Conservation (phyloP, 2,797 vertebrate genomes). For the Momotus momota region DNA sequence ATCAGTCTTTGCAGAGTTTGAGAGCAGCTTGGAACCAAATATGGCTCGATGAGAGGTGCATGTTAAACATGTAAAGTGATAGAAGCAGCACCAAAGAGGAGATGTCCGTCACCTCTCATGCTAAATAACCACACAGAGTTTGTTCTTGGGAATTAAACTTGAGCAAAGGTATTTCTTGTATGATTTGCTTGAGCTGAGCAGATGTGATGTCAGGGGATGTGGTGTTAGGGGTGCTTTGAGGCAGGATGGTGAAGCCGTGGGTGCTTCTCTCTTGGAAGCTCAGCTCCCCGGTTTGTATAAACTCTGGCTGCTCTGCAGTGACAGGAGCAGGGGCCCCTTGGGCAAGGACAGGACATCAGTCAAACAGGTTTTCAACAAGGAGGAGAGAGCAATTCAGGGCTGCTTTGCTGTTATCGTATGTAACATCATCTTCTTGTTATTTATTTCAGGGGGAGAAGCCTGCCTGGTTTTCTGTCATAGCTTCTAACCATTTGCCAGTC, state of each 20-base stretch:
- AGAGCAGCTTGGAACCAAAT: neutral
- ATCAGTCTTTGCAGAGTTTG: neutral
- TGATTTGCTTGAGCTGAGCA: neutral
- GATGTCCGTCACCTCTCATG: neutral
- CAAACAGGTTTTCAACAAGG: neutral
- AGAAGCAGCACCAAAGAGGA: neutral
- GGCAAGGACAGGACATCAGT: neutral
- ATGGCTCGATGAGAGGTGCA: accelerated
- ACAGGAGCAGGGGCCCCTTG: accelerated
- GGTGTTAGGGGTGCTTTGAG: neutral
- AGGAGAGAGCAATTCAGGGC: neutral
- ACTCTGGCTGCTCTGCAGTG: neutral
- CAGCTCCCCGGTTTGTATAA: neutral
- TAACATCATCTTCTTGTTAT: neutral
- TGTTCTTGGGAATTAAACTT: neutral
- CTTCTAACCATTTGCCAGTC: conserved; percentile 86
- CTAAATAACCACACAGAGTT: neutral
- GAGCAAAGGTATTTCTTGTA: neutral
- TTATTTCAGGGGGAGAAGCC: conserved; percentile 82
- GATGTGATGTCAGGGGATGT: neutral
- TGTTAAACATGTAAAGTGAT: neutral
- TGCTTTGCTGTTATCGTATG: neutral
- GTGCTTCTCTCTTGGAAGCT: neutral
- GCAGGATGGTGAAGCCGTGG: neutral
- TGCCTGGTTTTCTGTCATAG: conserved; percentile 91